A percentile compares a stretch with the other conserved stretches of the same genome.
Conservation (phyloP, 1,140 invertebrate species). For the Lethocerus indicus region DNA sequence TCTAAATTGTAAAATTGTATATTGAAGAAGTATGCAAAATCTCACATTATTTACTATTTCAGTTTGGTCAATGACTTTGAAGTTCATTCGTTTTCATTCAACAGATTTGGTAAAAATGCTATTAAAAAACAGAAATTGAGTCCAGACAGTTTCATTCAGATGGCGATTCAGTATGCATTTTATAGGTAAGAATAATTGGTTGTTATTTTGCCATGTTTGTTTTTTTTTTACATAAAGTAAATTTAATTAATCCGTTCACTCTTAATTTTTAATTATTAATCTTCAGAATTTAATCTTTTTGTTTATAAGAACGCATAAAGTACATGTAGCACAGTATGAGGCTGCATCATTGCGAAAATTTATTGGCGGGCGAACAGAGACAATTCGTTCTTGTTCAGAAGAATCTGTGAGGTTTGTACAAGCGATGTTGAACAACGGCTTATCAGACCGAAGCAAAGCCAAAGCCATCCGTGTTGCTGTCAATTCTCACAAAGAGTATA, state of each 20-base stretch:
- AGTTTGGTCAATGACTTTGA: constrained; percentile 53
- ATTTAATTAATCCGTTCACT: too few relatives aligned
- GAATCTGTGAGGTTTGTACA: constrained; percentile 63
- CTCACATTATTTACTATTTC: constrained; percentile 19
- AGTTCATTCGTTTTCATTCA: constrained; percentile 51
- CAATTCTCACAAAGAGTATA: constrained; percentile 61
- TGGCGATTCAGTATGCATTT: constrained; percentile 78
- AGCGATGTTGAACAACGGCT: constrained; percentile 35
- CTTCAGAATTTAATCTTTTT: too few relatives aligned
- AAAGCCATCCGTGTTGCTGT: constrained; percentile 51
- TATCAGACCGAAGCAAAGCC: constrained; percentile 32
- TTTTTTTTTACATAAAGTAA: too few relatives aligned
- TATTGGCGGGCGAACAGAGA: constrained; percentile 68
- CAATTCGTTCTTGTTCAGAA: constrained; percentile 69
- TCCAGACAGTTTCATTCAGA: constrained; percentile 85
- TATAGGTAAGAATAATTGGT: constrained; percentile 53
- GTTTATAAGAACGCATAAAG: too few relatives aligned
- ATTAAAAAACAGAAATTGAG: constrained; percentile 65
- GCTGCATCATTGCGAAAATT: constrained; percentile 69
- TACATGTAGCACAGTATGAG: constrained; percentile 87
- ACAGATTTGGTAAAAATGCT: constrained; percentile 61
- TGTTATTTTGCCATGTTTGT: too few relatives aligned
- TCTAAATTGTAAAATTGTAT: too few relatives aligned
- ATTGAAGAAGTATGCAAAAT: constrained; percentile 34
- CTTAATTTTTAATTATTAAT: too few relatives aligned